These are phyloP conservation scores for Parnassius apollo DNA, from an alignment of 2,888 invertebrate species.

Conservation along the genomic window DNA sequence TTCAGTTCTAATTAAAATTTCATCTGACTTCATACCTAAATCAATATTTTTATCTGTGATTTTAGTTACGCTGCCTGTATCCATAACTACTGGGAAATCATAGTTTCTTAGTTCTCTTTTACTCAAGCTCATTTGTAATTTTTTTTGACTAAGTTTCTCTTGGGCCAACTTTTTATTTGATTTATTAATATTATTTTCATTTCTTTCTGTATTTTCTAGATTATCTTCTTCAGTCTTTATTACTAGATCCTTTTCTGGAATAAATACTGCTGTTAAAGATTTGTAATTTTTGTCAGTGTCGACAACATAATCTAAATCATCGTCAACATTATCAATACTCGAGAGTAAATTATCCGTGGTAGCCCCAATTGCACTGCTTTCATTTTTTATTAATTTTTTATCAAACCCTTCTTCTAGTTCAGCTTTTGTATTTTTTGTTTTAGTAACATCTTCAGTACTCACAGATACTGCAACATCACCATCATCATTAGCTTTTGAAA, in stretches of 20 bases:
- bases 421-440: neutral
- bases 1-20: no score
- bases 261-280: conserved; percentile 15
- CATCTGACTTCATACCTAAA: no score
- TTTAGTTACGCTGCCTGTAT: no score
- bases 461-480: neutral
- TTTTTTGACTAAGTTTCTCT: no score
- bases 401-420: neutral
- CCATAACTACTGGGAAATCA: no score
- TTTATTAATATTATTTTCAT: no score
- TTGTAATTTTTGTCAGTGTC: neutral
- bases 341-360: neutral
- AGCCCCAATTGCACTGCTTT: neutral
- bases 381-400: neutral
- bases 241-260: conserved; percentile 12
- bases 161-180: no score
- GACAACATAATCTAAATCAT: conserved; percentile 7
- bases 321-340: neutral
- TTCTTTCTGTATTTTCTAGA: neutral
- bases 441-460: neutral
- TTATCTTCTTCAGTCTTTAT: conserved; percentile 13
- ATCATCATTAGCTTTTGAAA: neutral
- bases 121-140: no score
- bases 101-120: no score
- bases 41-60: no score